Conservation (phyloP, 2,797 vertebrate genomes). For the Falco cherrug region DNA sequence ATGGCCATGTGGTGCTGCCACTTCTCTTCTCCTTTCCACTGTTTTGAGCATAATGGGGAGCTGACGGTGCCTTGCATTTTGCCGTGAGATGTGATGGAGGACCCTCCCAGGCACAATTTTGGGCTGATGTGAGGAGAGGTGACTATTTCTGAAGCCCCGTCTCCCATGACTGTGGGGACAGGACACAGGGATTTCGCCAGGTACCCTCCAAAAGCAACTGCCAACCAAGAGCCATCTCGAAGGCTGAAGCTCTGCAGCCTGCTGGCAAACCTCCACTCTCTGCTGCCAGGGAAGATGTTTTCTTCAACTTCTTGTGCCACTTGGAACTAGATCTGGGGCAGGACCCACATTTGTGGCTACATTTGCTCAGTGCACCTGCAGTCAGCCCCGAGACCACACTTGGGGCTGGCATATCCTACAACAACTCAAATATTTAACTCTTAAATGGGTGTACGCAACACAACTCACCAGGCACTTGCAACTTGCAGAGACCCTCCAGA, state of each 20-base stretch:
- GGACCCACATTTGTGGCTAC: neutral
- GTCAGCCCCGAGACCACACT: neutral
- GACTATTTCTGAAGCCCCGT: neutral
- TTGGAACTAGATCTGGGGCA: neutral
- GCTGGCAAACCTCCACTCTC: neutral
- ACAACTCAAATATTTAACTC: neutral
- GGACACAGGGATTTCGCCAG: rapidly evolving
- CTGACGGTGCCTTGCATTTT: rapidly evolving
- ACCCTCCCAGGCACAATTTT: rapidly evolving
- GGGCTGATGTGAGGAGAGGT: neutral
- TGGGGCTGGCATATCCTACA: neutral
- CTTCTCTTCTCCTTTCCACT: neutral
- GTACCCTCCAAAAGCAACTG: rapidly evolving
- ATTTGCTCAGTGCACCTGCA: rapidly evolving
- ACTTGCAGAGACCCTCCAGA: neutral
- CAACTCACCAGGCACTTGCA: rapidly evolving
- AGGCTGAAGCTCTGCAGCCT: neutral
- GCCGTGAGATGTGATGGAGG: rapidly evolving
- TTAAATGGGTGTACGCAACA: rapidly evolving
- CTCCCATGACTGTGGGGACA: rapidly evolving
- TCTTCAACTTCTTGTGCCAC: rapidly evolving
- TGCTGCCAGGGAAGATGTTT: neutral
- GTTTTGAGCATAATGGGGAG: rapidly evolving
- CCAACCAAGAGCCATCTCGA: rapidly evolving
- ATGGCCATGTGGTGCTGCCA: rapidly evolving